Evolutionary conservation across 2,113 vertebrate species (phyloP).

Genomic region (Puma concolor): DNA sequence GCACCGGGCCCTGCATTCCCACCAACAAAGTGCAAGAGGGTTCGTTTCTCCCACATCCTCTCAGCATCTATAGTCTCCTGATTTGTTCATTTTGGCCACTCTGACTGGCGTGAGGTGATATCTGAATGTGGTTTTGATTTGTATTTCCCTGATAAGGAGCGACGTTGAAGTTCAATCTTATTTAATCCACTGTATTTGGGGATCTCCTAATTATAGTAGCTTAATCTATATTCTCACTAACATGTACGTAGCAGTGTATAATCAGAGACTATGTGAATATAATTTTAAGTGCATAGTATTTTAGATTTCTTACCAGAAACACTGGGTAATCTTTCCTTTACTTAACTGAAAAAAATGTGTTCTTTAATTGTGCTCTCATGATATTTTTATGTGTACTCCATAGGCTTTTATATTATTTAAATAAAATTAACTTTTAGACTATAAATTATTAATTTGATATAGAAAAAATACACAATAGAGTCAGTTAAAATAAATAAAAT

Average conservation of each 20-base stretch:
- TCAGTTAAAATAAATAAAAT: constrained; percentile 10
- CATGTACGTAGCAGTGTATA: neutral
- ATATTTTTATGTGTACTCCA: neutral
- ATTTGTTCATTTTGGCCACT: no score
- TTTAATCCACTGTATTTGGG: neutral
- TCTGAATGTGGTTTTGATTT: no score
- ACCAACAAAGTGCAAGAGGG: no score
- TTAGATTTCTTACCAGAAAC: neutral
- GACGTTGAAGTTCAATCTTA: neutral
- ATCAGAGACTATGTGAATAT: neutral
- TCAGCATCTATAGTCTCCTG: no score
- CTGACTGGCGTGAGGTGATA: no score
- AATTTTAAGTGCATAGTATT: neutral
- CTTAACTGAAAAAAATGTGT: neutral
- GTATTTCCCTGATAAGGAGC: no score
- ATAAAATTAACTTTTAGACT: neutral
- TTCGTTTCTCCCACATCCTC: no score
- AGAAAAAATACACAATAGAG: neutral
- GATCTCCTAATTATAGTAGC: neutral
- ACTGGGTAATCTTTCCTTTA: neutral
- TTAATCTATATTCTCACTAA: neutral
- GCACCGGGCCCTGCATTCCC: no score
- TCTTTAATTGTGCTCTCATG: neutral
- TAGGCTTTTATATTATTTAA: neutral
- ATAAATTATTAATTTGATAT: neutral